Conservation (phyloP, 2,888 invertebrate genomes). For the Ophion slaviceki region DNA sequence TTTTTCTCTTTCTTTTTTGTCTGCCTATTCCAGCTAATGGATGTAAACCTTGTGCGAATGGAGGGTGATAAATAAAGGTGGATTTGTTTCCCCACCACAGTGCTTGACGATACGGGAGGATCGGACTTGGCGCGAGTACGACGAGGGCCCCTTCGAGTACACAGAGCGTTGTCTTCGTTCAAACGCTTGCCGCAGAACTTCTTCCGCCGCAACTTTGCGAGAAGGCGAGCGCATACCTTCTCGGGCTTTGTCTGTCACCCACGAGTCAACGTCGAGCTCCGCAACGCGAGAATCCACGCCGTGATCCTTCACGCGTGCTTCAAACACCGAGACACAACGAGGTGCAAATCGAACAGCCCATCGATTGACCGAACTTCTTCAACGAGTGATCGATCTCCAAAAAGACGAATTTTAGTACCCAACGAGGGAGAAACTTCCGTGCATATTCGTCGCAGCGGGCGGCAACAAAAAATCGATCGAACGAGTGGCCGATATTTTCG, state of each 20-base stretch:
- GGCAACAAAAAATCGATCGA: no score
- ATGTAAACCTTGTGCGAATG: conserved; percentile 18
- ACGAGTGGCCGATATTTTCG: not conserved
- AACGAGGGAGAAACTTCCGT: no score
- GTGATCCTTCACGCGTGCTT: no score
- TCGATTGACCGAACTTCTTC: no score
- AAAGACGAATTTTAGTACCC: no score
- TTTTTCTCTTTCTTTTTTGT: conserved; percentile 17
- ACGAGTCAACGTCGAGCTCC: no score
- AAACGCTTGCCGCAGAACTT: conserved; percentile 28
- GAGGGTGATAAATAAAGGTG: conserved; percentile 42
- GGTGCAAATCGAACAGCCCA: no score
- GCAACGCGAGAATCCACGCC: no score
- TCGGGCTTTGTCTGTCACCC: not conserved
- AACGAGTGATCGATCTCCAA: no score
- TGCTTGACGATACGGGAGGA: conserved; percentile 12
- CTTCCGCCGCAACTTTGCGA: not conserved
- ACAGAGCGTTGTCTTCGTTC: conserved; percentile 28
- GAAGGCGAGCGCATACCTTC: not conserved
- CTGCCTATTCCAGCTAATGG: not conserved
- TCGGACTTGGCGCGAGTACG: conserved; percentile 27
- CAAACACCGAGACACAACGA: no score
- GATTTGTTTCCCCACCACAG: conserved; percentile 47
- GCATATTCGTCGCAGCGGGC: no score
- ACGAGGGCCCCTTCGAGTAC: conserved; percentile 22